Evolutionary conservation across 35 echinoderm and acorn worm species (phyloP).

Genomic region (Amphiura filiformis): DNA sequence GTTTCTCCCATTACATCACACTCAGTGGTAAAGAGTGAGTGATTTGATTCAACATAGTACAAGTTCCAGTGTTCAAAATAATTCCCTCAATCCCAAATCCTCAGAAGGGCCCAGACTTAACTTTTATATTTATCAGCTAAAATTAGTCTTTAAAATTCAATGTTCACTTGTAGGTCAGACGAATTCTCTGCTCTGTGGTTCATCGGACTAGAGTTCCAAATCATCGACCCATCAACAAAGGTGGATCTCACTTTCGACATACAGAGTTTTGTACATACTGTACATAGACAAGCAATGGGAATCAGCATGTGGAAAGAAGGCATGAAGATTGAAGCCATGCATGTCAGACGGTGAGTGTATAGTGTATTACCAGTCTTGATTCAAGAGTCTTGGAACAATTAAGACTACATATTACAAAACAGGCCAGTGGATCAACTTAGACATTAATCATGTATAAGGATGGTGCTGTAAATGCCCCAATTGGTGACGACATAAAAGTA

Average conservation of each 20-base stretch:
- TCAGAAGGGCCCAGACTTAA: too few species aligned
- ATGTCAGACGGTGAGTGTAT: slow-evolving; percentile 83
- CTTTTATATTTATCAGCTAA: too few species aligned
- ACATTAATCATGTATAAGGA: neutral
- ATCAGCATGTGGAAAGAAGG: slow-evolving; percentile 86
- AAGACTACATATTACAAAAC: neutral
- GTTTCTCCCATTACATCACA: too few species aligned
- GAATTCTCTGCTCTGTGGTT: slow-evolving; percentile 81
- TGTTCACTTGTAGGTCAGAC: slow-evolving; percentile 47
- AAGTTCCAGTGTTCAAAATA: too few species aligned
- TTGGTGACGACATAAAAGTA: too few species aligned
- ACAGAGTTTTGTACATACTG: slow-evolving; percentile 88
- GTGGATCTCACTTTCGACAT: slow-evolving; percentile 97
- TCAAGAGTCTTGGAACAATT: neutral
- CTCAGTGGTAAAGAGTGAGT: too few species aligned
- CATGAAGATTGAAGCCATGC: slow-evolving; percentile 97
- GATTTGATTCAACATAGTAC: too few species aligned
- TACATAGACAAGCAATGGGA: slow-evolving; percentile 66
- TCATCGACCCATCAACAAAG: slow-evolving; percentile 66
- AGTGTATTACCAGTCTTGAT: too few species aligned
- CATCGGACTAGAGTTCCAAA: slow-evolving; percentile 93
- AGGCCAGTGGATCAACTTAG: neutral
- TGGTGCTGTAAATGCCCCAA: too few species aligned
- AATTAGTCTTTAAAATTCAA: too few species aligned
- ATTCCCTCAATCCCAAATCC: too few species aligned